A percentile compares a stretch with the other conserved stretches of the same genome.
These are phyloP conservation scores for Ennomos quercinarius DNA, from an alignment of 2,888 invertebrate genomes.

Conservation along the genomic window DNA sequence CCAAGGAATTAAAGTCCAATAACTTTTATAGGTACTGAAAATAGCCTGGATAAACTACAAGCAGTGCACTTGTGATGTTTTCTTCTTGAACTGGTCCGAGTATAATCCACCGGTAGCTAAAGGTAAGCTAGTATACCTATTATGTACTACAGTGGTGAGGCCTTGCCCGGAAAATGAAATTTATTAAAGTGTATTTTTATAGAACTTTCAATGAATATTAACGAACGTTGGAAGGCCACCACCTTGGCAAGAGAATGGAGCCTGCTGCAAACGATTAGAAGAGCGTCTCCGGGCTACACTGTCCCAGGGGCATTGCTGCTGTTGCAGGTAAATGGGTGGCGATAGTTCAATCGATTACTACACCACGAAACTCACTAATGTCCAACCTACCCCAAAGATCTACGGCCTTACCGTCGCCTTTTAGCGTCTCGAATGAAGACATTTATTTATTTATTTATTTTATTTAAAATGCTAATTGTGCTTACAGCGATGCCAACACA, in stretches of 20 bases:
- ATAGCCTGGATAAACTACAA: constrained; percentile 68
- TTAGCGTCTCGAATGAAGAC: too few species aligned
- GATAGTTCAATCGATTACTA: constrained; percentile 32
- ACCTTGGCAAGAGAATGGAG: constrained; percentile 69
- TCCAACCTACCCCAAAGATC: too few species aligned
- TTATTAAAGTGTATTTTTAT: constrained; percentile 1
- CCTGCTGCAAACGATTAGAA: constrained; percentile 62
- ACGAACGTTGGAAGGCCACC: constrained; percentile 56
- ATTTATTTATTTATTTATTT: too few species aligned
- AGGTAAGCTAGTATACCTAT: constrained; percentile 62
- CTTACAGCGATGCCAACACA: too few species aligned
- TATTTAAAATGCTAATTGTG: too few species aligned
- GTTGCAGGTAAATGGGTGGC: constrained; percentile 51
- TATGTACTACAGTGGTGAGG: too few species aligned
- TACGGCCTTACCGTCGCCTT: too few species aligned
- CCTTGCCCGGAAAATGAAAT: too few species aligned
- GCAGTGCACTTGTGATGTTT: constrained; percentile 69
- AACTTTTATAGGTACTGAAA: constrained; percentile 29
- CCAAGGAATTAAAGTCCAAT: too few species aligned
- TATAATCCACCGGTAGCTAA: constrained; percentile 62
- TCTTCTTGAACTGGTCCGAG: constrained; percentile 75
- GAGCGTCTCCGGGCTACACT: constrained; percentile 60
- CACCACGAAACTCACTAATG: not conserved
- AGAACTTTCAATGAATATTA: constrained; percentile 35
- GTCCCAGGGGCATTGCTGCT: constrained; percentile 56